phyloP scores from a whole-genome alignment of 2,888 invertebrate species.

The Drosophila diplacantha region DNA sequence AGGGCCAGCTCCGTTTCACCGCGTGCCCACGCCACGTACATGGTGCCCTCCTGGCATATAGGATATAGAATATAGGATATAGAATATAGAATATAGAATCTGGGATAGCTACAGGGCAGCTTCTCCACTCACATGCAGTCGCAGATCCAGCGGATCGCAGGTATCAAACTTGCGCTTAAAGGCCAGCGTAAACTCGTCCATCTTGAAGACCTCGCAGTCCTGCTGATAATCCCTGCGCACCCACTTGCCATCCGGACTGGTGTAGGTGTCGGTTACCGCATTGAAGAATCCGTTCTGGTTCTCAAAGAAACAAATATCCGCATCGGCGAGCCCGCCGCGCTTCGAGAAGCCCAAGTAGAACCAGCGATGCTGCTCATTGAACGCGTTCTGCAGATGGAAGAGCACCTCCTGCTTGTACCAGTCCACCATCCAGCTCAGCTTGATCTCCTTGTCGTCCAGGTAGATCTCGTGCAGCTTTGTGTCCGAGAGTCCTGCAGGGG shows the following conservation, averaged over 20 bases:
- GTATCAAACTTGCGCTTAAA: slow-evolving; percentile 90
- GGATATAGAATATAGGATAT: no score
- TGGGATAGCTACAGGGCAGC: no score
- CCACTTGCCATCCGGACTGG: slow-evolving; percentile 82
- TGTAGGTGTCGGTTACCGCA: slow-evolving; percentile 84
- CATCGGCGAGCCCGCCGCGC: slow-evolving; percentile 84
- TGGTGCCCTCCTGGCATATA: slow-evolving; percentile 89
- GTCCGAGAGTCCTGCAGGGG: slow-evolving; percentile 72
- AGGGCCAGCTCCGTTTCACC: slow-evolving; percentile 84
- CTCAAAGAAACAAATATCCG: slow-evolving; percentile 91
- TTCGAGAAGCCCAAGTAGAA: slow-evolving; percentile 92
- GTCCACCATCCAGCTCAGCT: slow-evolving; percentile 78
- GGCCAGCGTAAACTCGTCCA: slow-evolving; percentile 83
- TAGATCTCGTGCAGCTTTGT: slow-evolving; percentile 77
- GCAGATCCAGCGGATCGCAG: slow-evolving; percentile 84
- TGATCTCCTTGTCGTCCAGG: slow-evolving; percentile 76
- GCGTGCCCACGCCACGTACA: slow-evolving; percentile 90
- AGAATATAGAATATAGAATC: fast-evolving
- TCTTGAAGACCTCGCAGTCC: slow-evolving; percentile 82
- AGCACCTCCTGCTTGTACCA: slow-evolving; percentile 78
- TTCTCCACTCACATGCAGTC: slow-evolving; percentile 76
- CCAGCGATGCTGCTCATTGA: slow-evolving; percentile 81
- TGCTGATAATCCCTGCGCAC: slow-evolving; percentile 84
- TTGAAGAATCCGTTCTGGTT: slow-evolving; percentile 78
- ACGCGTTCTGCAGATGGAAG: slow-evolving; percentile 78